These are phyloP conservation scores for Opisthocomus hoazin DNA, from an alignment of 2,113 vertebrate genomes.

Conservation along the genomic window DNA sequence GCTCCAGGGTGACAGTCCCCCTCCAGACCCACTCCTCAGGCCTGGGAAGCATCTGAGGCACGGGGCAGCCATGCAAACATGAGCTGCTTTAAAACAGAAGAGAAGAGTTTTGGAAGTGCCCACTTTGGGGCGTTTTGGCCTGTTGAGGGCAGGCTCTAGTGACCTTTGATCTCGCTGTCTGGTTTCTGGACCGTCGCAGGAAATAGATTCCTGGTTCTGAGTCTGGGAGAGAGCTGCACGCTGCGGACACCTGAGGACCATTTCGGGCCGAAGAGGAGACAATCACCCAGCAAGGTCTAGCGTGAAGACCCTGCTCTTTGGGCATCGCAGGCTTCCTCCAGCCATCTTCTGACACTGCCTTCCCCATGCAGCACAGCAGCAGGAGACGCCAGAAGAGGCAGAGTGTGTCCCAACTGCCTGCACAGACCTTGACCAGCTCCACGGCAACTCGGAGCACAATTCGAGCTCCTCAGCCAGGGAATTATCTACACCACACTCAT, in stretches of 20 bases:
- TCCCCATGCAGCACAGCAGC: neutral
- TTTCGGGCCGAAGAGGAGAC: neutral
- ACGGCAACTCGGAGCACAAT: neutral
- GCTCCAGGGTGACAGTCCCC: neutral
- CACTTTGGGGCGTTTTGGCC: fast-evolving
- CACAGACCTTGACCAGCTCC: neutral
- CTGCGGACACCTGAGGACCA: neutral
- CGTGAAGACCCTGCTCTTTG: neutral
- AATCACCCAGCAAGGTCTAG: neutral
- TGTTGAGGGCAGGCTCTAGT: neutral
- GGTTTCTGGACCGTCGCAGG: neutral
- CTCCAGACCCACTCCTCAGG: neutral
- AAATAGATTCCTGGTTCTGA: neutral
- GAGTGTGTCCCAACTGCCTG: neutral
- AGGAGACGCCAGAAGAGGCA: neutral
- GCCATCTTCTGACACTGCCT: neutral
- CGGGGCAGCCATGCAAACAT: fast-evolving
- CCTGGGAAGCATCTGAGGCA: neutral
- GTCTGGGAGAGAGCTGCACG: neutral
- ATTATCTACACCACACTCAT: neutral
- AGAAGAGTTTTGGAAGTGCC: neutral
- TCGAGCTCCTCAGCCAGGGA: neutral
- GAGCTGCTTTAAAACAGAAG: neutral
- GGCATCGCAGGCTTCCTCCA: neutral
- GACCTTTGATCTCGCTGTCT: neutral